Conservation (phyloP, 1,140 invertebrate species). For the Linepithema humile region DNA sequence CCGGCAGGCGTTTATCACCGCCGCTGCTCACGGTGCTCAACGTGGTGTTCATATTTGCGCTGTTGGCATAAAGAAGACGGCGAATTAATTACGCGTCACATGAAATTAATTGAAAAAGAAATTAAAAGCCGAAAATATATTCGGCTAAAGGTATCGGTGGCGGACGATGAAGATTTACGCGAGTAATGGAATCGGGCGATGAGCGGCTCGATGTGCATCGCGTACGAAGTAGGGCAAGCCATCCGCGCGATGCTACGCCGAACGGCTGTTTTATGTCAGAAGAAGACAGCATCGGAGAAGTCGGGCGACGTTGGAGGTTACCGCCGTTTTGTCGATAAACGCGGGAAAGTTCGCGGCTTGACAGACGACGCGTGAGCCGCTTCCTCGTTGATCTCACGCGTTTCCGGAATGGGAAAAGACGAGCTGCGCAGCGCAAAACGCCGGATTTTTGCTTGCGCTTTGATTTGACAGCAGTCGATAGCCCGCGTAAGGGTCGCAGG, state of each 20-base stretch:
- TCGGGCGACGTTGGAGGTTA: constrained; percentile 56
- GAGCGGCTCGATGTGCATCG: not conserved
- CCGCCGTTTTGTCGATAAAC: not conserved
- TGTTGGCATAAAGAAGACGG: constrained; percentile 11
- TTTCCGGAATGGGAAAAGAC: not conserved
- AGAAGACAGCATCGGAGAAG: not conserved
- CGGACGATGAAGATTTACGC: not conserved
- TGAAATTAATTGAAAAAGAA: not conserved
- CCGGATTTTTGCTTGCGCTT: constrained; percentile 10
- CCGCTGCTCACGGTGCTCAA: constrained; percentile 72
- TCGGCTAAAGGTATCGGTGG: not conserved
- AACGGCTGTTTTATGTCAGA: constrained; percentile 21
- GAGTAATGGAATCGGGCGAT: not conserved
- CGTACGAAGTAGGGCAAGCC: not conserved
- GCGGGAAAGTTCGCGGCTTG: not conserved
- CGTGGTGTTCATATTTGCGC: constrained; percentile 63
- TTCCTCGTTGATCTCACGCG: not conserved
- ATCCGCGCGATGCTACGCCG: not conserved
- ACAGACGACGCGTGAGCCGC: not conserved
- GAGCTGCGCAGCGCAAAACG: not conserved
- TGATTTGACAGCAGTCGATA: constrained; percentile 44
- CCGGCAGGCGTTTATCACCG: constrained; percentile 78
- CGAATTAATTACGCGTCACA: not conserved
- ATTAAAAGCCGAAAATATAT: not conserved
- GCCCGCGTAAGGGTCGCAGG: not conserved